These are phyloP conservation scores for Pangasius macronema DNA, from an alignment of 2,797 vertebrate genomes.

Conservation along the genomic window DNA sequence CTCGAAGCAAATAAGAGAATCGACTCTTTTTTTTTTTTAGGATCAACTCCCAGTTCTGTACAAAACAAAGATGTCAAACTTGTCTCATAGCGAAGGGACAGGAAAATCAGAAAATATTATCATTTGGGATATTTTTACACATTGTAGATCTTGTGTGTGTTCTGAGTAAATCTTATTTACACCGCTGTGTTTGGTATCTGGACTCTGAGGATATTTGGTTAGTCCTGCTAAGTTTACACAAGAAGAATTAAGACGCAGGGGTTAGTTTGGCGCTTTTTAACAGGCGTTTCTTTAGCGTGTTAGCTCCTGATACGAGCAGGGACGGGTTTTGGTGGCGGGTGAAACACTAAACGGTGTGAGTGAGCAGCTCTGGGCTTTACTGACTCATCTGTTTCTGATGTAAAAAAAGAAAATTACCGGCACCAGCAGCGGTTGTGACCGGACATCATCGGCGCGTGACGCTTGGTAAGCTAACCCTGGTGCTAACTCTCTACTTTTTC, in stretches of 20 bases:
- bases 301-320: neutral
- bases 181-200: neutral
- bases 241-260: neutral
- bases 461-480: constrained; percentile 3
- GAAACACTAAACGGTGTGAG: neutral
- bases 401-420: constrained; percentile 1
- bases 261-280: neutral
- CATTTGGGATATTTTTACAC: neutral
- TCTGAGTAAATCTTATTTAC: neutral
- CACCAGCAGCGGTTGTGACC: neutral
- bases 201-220: neutral
- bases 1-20: neutral
- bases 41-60: neutral
- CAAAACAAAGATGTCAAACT: constrained; percentile 38
- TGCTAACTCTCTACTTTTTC: neutral
- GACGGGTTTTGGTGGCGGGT: neutral
- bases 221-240: neutral
- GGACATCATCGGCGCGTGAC: constrained; percentile 14
- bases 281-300: neutral
- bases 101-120: neutral
- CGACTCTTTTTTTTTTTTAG: neutral
- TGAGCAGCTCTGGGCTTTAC: neutral
- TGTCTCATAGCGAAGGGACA: neutral
- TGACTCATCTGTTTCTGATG: neutral
- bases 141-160: neutral